These are phyloP conservation scores for Oikopleura dioica DNA, from an alignment of 23 tunicate genomes.

Conservation along the genomic window DNA sequence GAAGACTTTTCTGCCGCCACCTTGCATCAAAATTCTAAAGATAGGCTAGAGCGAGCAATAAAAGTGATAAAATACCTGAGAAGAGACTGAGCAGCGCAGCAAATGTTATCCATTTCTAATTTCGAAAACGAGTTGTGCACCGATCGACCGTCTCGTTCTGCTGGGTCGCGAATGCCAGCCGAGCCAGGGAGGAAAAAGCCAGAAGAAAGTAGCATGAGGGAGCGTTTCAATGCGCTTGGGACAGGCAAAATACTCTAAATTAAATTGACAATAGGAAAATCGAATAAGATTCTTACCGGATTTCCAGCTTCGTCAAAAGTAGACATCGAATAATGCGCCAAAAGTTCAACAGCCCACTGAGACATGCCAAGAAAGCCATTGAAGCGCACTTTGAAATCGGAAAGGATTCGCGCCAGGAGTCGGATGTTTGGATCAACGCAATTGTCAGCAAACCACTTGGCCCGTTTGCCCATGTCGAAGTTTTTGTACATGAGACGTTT, in stretches of 20 bases:
- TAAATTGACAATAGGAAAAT: too few relatives aligned
- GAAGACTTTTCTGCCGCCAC: conserved; percentile 39
- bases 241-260: background rate
- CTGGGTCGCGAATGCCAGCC: conserved; percentile 78
- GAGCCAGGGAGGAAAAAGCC: conserved; percentile 89
- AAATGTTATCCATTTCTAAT: conserved; percentile 21
- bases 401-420: background rate
- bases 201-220: conserved; percentile 38
- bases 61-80: conserved; percentile 16
- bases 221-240: conserved; percentile 20
- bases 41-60: too few relatives aligned
- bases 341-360: background rate
- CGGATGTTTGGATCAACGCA: background rate
- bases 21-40: conserved; percentile 47
- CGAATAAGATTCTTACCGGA: too few relatives aligned
- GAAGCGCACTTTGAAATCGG: background rate
- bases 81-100: conserved; percentile 72
- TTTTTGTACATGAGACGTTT: background rate
- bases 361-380: background rate
- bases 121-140: background rate
- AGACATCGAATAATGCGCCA: background rate
- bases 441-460: background rate
- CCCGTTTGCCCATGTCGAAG: background rate
- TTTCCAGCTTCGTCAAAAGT: background rate
- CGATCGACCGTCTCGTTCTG: conserved; percentile 26